These are phyloP conservation scores for Sciurus niger DNA, from an alignment of 2,113 vertebrate species.

Conservation along the genomic window DNA sequence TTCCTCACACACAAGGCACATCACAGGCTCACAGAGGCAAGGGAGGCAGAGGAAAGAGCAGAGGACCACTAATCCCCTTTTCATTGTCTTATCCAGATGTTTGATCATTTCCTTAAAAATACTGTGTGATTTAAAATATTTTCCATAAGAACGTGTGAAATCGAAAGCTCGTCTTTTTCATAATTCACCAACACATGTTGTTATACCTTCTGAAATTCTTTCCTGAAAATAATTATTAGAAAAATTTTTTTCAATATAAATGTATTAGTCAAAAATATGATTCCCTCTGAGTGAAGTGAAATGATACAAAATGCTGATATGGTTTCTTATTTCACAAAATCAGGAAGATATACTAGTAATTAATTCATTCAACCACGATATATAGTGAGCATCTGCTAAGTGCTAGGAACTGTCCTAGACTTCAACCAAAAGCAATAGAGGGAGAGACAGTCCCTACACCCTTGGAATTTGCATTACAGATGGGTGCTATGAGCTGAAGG, in stretches of 20 bases:
- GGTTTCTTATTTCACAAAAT: not conserved
- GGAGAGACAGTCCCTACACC: not conserved
- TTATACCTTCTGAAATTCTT: not conserved
- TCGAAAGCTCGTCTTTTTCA: not conserved
- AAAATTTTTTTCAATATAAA: not conserved
- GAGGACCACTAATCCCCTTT: not conserved
- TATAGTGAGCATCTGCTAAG: not conserved
- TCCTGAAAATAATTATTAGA: not conserved
- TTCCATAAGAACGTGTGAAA: conserved; percentile 30
- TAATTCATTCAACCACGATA: not conserved
- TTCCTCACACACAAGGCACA: not conserved
- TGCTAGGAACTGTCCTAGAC: not conserved
- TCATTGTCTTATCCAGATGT: not conserved
- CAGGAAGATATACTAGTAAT: not conserved
- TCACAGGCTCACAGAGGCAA: not conserved
- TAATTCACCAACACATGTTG: not conserved
- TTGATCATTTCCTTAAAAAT: not conserved
- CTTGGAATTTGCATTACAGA: not conserved
- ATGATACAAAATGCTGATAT: not conserved
- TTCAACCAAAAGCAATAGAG: not conserved
- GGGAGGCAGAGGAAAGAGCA: not conserved
- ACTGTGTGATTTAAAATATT: conserved; percentile 4
- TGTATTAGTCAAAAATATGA: not conserved
- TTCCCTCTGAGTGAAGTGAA: conserved; percentile 20
- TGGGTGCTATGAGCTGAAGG: not conserved